phyloP scores from a whole-genome alignment of 2,888 invertebrate species.

The Anticlea derivata region DNA sequence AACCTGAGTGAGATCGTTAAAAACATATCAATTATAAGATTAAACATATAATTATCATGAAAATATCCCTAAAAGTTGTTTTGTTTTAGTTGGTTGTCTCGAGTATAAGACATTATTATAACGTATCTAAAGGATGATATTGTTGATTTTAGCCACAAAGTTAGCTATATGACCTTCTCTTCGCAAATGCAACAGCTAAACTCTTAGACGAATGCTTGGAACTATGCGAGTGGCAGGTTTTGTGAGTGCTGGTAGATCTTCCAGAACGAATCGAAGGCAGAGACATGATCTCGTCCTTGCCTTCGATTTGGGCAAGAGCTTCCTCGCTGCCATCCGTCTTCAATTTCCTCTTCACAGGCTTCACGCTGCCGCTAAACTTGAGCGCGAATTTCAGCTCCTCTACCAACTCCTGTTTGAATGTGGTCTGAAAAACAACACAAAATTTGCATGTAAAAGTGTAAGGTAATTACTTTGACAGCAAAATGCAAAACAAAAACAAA shows the following conservation, averaged over 20 bases:
- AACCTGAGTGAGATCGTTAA: too few species aligned
- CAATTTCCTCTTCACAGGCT: conserved; percentile 79
- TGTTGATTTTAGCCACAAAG: background rate
- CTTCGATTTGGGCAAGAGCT: conserved; percentile 59
- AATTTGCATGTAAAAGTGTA: background rate
- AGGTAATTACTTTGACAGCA: too few species aligned
- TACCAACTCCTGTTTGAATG: conserved; percentile 84
- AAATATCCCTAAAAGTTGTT: too few species aligned
- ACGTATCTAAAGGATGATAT: too few species aligned
- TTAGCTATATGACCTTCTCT: conserved; percentile 58
- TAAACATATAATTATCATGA: too few species aligned
- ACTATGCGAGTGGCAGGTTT: conserved; percentile 64
- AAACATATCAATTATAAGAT: too few species aligned
- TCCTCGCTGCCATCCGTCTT: conserved; percentile 64
- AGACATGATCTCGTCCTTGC: conserved; percentile 66
- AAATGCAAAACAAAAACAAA: too few species aligned
- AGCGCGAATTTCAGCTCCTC: conserved; percentile 87
- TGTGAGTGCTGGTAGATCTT: conserved; percentile 59
- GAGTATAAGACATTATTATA: too few species aligned
- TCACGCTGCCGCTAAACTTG: conserved; percentile 85
- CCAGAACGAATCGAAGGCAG: conserved; percentile 60
- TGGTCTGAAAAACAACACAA: conserved; percentile 64
- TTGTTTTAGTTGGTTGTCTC: too few species aligned
- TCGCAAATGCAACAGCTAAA: conserved; percentile 69
- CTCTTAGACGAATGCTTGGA: conserved; percentile 69